Percentiles rank a stretch among this genome's conserved stretches.
These are phyloP conservation scores for Notoglanidium macrostoma DNA, from an alignment of 2,797 vertebrate species.

Conservation along the genomic window DNA sequence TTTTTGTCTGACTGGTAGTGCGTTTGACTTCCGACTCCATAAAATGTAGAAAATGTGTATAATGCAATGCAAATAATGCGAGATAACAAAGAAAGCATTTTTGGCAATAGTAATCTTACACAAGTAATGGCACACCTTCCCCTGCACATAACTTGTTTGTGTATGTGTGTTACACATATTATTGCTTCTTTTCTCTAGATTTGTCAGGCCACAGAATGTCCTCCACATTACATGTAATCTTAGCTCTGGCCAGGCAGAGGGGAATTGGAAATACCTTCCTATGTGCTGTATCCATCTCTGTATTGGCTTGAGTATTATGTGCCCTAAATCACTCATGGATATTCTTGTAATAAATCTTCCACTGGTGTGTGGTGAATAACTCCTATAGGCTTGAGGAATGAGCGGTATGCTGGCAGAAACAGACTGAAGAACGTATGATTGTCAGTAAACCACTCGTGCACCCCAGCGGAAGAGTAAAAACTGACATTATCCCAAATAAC, in stretches of 20 bases:
- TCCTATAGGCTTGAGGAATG: background rate
- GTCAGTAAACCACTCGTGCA: constrained; percentile 8
- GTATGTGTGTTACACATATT: background rate
- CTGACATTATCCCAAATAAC: constrained; percentile 24
- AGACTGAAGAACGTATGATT: constrained; percentile 1
- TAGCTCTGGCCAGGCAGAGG: background rate
- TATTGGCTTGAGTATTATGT: background rate
- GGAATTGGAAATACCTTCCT: background rate
- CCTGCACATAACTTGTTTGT: background rate
- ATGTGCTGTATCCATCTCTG: background rate
- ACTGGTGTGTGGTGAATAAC: constrained; percentile 5
- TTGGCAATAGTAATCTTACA: background rate
- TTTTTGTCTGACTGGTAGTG: background rate
- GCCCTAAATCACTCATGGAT: background rate
- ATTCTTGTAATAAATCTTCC: constrained; percentile 22
- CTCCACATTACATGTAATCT: background rate
- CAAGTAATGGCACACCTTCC: background rate
- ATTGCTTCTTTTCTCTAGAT: background rate
- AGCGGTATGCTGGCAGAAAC: background rate
- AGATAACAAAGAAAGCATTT: background rate
- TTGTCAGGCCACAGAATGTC: constrained; percentile 4
- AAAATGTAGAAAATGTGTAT: background rate
- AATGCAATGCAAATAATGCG: background rate
- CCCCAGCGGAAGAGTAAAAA: background rate
- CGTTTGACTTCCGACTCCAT: background rate